These are phyloP conservation scores for Drosophila malerkotliana DNA, from an alignment of 1,140 invertebrate genomes.

Conservation along the genomic window DNA sequence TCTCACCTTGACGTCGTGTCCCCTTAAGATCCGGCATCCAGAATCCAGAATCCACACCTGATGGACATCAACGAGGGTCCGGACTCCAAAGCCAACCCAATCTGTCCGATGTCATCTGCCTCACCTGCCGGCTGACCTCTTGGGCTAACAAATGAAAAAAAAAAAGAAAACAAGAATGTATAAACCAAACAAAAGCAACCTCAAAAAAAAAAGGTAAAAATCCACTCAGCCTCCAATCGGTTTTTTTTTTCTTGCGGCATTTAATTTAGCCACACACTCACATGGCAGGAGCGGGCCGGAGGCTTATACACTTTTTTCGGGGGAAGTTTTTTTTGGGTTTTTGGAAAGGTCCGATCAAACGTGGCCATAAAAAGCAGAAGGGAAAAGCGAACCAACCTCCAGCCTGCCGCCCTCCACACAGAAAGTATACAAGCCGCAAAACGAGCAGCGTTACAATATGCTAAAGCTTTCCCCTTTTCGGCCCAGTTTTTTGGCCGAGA, in stretches of 20 bases:
- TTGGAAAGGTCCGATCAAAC: constrained; percentile 36
- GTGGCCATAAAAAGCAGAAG: constrained; percentile 46
- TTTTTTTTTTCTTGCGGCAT: constrained; percentile 50
- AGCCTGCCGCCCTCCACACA: constrained; percentile 10
- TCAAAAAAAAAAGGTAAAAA: constrained; percentile 39
- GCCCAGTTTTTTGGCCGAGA: not conserved
- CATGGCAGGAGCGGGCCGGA: not conserved
- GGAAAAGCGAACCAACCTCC: constrained; percentile 1
- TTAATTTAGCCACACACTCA: constrained; percentile 52
- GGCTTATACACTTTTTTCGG: not conserved
- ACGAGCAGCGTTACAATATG: constrained; percentile 77
- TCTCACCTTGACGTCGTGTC: not conserved
- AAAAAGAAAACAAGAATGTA: not conserved
- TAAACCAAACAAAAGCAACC: constrained; percentile 22
- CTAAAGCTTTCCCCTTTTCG: constrained; percentile 25
- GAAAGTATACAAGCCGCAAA: constrained; percentile 60
- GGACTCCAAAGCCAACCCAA: constrained; percentile 15
- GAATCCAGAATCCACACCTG: constrained; percentile 1
- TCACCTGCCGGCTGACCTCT: constrained; percentile 43
- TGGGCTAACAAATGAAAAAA: not conserved
- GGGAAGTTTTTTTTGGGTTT: not conserved
- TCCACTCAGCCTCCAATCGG: constrained; percentile 38
- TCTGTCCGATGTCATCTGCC: constrained; percentile 49
- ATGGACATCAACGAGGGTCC: constrained; percentile 14
- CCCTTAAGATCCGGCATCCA: not conserved